Conservation (phyloP, 1,140 invertebrate species). For the Ceratosolen solmsi region DNA sequence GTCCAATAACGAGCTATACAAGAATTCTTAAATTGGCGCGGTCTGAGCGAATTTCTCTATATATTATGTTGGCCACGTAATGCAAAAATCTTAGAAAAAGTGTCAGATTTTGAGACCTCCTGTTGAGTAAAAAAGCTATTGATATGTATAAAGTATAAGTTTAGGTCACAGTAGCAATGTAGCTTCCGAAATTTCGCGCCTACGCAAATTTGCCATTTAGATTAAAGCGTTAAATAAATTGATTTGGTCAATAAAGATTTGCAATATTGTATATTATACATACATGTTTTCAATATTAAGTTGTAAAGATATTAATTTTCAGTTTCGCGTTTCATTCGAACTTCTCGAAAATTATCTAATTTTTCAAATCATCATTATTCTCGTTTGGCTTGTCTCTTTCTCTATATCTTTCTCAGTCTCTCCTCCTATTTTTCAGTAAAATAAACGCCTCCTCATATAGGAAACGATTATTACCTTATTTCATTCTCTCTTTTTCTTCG, state of each 20-base stretch:
- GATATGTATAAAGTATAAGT: background rate
- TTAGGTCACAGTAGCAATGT: conserved; percentile 35
- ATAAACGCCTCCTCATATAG: conserved; percentile 36
- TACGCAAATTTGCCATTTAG: background rate
- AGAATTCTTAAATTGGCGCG: conserved; percentile 49
- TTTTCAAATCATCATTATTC: background rate
- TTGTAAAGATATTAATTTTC: too few relatives aligned
- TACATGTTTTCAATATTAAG: too few relatives aligned
- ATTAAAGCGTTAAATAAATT: too few relatives aligned
- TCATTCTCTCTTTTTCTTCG: conserved; percentile 37
- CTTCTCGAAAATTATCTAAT: background rate
- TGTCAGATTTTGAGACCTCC: conserved; percentile 45
- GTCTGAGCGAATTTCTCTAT: conserved; percentile 30
- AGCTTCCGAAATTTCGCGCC: conserved; percentile 50
- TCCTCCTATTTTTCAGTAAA: conserved; percentile 7
- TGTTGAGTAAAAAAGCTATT: background rate
- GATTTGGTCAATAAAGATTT: too few relatives aligned
- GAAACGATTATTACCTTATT: conserved; percentile 29
- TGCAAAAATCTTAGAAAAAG: background rate
- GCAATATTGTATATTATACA: too few relatives aligned
- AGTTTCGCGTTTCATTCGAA: too few relatives aligned
- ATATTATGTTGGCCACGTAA: conserved; percentile 1
- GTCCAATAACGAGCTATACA: background rate
- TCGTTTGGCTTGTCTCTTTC: background rate
- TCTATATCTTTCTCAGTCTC: background rate